These are phyloP conservation scores for Philotrypesis tridentata DNA, from an alignment of 1,140 invertebrate species.

Conservation along the genomic window DNA sequence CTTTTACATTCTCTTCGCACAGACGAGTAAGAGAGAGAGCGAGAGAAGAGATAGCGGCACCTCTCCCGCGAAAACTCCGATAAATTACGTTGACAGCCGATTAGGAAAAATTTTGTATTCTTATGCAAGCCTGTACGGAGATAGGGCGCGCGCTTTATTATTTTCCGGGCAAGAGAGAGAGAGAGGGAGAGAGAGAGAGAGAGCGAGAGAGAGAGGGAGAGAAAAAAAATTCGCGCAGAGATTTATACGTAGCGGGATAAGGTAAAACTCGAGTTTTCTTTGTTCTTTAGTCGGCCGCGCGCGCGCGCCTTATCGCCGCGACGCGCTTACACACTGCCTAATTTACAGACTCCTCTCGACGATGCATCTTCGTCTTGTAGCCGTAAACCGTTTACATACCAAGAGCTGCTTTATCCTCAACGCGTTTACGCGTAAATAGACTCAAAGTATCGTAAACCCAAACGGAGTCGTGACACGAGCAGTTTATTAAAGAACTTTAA, in stretches of 20 bases:
- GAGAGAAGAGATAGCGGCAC: slow-evolving; percentile 63
- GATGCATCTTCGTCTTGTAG: background rate
- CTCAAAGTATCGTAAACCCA: too few species aligned
- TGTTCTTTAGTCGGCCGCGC: slow-evolving; percentile 6
- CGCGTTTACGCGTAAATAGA: background rate
- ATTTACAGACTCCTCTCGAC: background rate
- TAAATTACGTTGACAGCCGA: slow-evolving; percentile 44
- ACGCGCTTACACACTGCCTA: background rate
- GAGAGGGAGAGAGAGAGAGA: too few species aligned
- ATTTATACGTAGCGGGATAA: slow-evolving; percentile 23
- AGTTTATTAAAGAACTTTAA: background rate
- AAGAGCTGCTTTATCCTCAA: background rate
- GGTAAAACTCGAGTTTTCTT: slow-evolving; percentile 11
- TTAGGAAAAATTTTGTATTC: slow-evolving; percentile 47
- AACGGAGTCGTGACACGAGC: background rate
- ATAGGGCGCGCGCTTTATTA: slow-evolving; percentile 19
- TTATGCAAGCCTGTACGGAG: background rate
- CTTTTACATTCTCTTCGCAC: background rate
- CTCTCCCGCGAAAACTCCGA: slow-evolving; percentile 22
- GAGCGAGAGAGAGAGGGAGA: too few species aligned
- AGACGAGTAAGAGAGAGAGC: slow-evolving; percentile 9
- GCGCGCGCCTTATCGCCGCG: background rate
- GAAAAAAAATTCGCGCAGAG: background rate
- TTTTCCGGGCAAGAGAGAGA: slow-evolving; percentile 11
- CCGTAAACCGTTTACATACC: background rate